Base-by-base conservation (phyloP, 2,888 invertebrate genomes). In the Clostera curtula region DNA sequence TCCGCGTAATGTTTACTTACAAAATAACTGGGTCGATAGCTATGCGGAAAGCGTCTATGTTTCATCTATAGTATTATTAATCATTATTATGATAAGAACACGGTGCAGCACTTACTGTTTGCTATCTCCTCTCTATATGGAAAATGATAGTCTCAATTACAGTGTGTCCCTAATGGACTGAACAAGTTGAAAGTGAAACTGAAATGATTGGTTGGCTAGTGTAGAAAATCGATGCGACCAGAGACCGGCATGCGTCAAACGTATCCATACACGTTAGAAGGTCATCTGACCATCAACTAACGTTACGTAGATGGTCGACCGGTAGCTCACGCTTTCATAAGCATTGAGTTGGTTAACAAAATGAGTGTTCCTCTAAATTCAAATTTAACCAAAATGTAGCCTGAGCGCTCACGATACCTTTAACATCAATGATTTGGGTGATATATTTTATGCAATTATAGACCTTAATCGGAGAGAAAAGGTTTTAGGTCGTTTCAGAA, bases 221-320 rank as follows among this genome's bases (percentile, higher is more conserved):
- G 65, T 67, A 59, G 58, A 69, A 71, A 79, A 79, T 79, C 80
- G 72, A 79, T 77, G 68, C 56, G 59, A 45, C 52, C 60, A 52
- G 49, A 59, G 64, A 65, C 63, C 63, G 64, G 54, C 63, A 49
- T 57, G 56, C 64, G 66, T 62, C 66, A 50, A 52, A 50, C 48
- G 53, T 55, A 57, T 48, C 59, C 53, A 45, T 56, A 56, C 49
- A 54, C 56, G 60, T 61, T 42, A 51, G 63, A 73, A 74, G 75
- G 72, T 72, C 73, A 51, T 38, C 43, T 50, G 59, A 48, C 49
- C 57, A 67, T 73, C 65, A 64, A 71, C 74, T 68, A 68, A 60
- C 40, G 56, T 43, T 48, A 45, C 49, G 58, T 56, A 53, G 55
- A 52, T 41, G 41, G 40, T 40, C 36, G 32, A 31, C 35, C 34